Conservation (phyloP, 2,888 invertebrate species). For the Exocentrus adspersus region DNA sequence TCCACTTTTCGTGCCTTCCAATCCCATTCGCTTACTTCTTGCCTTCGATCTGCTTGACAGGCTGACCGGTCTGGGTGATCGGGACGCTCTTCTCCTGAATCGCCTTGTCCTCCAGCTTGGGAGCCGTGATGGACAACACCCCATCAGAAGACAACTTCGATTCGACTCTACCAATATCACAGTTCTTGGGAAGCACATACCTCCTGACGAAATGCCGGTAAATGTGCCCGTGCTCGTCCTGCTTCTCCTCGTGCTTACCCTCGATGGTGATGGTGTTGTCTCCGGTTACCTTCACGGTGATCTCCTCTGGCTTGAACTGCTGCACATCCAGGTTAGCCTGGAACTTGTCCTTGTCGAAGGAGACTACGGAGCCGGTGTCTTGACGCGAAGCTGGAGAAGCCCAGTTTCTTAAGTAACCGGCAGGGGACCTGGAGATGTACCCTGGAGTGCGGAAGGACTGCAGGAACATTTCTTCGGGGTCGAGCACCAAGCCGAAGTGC, state of each 20-base stretch:
- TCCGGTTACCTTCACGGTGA: conserved; percentile 60
- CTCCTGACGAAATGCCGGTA: conserved; percentile 80
- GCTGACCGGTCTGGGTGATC: conserved; percentile 32
- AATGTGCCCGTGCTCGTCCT: conserved; percentile 79
- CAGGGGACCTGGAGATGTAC: neutral
- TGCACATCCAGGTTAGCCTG: conserved; percentile 36
- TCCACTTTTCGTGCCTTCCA: too few relatives aligned
- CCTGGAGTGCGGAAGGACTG: neutral
- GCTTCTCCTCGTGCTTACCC: conserved; percentile 81
- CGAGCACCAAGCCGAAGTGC: conserved; percentile 1
- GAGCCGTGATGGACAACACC: conserved; percentile 74
- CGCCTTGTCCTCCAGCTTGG: conserved; percentile 54
- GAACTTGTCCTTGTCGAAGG: conserved; percentile 13
- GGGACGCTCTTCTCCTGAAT: conserved; percentile 32
- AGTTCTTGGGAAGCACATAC: conserved; percentile 78
- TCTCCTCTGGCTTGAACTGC: conserved; percentile 40
- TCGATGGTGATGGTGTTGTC: conserved; percentile 73
- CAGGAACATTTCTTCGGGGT: conserved; percentile 3
- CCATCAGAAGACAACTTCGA: conserved; percentile 83
- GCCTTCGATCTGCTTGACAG: conserved; percentile 27
- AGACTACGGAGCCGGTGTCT: neutral
- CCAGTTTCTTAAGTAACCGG: conserved; percentile 12
- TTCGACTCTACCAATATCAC: conserved; percentile 75
- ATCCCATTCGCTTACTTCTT: conserved; percentile 8
- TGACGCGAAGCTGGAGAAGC: neutral